Percentiles rank a stretch among this genome's conserved stretches.
These are phyloP conservation scores for Cyprinodon brontotheroides DNA, from an alignment of 2,113 vertebrate genomes.

Conservation along the genomic window DNA sequence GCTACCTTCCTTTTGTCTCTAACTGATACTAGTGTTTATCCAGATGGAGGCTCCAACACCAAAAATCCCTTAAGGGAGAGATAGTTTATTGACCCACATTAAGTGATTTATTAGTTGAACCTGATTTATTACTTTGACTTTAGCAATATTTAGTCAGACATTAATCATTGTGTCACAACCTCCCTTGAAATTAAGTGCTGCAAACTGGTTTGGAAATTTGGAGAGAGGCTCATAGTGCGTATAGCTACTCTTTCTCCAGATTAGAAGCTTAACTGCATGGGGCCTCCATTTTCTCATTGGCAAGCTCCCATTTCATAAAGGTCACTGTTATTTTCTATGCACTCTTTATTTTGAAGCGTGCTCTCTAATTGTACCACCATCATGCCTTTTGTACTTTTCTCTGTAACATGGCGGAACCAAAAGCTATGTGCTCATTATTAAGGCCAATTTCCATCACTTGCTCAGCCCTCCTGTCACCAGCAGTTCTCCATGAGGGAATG, in stretches of 20 bases:
- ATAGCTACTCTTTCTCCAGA: slow-evolving; percentile 13
- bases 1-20: not conserved
- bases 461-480: slow-evolving; percentile 44
- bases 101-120: slow-evolving; percentile 26
- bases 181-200: slow-evolving; percentile 24
- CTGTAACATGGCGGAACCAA: slow-evolving; percentile 18
- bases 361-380: slow-evolving; percentile 1
- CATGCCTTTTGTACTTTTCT: not conserved
- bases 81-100: slow-evolving; percentile 42
- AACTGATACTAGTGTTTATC: not conserved
- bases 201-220: slow-evolving; percentile 22
- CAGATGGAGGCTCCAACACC: not conserved
- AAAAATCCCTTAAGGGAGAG: slow-evolving; percentile 10
- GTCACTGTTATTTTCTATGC: slow-evolving; percentile 27
- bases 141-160: slow-evolving; percentile 40
- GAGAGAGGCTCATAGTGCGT: not conserved
- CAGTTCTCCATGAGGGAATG: not conserved
- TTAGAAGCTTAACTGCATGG: slow-evolving; percentile 32
- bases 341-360: not conserved
- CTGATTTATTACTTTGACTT: slow-evolving; percentile 55
- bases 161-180: slow-evolving; percentile 35
- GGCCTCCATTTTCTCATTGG: slow-evolving; percentile 44
- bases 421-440: slow-evolving; percentile 54
- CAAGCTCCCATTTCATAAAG: slow-evolving; percentile 52
- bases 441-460: slow-evolving; percentile 62